Evolutionary conservation across 2,797 vertebrate species (phyloP).

Genomic region (Pristis pectinata): DNA sequence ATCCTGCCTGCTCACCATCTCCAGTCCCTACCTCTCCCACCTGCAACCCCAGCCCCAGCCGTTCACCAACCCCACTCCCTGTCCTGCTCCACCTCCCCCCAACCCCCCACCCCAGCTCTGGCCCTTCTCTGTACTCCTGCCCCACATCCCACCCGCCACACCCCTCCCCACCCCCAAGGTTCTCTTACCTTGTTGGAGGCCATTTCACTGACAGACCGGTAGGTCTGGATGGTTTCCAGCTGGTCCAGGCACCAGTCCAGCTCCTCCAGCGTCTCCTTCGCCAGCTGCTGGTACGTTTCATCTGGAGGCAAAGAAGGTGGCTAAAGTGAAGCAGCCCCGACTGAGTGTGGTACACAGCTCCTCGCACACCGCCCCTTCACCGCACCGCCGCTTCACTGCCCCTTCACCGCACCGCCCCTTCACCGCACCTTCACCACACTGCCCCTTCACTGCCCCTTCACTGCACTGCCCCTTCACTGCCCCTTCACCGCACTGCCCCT

Average conservation of each 20-base stretch:
- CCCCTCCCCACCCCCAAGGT: not conserved
- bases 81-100: too few relatives aligned
- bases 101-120: too few relatives aligned
- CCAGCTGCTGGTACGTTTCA: constrained; percentile 69
- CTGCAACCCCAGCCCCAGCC: too few relatives aligned
- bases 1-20: too few relatives aligned
- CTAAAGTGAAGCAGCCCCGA: not conserved
- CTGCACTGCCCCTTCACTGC: too few relatives aligned
- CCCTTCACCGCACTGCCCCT: too few relatives aligned
- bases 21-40: too few relatives aligned
- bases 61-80: too few relatives aligned
- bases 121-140: constrained; percentile 47
- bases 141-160: too few relatives aligned
- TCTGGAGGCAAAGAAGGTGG: constrained; percentile 44
- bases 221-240: constrained; percentile 69
- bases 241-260: constrained; percentile 73
- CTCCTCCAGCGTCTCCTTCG: constrained; percentile 68
- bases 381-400: too few relatives aligned
- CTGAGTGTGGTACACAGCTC: not conserved
- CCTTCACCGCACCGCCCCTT: too few relatives aligned
- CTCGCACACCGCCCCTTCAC: too few relatives aligned
- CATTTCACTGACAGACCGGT: constrained; percentile 71
- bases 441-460: not conserved
- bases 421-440: not conserved
- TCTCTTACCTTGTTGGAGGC: constrained; percentile 53